Base-by-base conservation (phyloP, 2,113 vertebrate species). In the Alaudala cheleensis region DNA sequence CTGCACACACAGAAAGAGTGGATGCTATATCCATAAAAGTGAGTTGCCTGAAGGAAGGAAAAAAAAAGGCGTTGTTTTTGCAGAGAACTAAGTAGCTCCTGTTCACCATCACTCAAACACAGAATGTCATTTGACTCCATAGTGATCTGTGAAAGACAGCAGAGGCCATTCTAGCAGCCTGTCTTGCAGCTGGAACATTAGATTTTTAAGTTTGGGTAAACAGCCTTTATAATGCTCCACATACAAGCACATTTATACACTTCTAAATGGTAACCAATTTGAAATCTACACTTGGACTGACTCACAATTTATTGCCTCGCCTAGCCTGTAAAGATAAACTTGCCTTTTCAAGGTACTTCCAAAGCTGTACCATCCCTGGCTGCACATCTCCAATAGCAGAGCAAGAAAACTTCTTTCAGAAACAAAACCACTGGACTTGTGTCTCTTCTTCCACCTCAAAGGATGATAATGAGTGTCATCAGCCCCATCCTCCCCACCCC, bases 281-380 rank as follows among this genome's bases (percentile, higher is more conserved):
- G 39, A 74, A 93, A 66, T 40, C 37, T 51, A 45, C 2, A 0
- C n/a, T 70, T 45, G 22, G 21, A 77, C 53, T 80, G 90, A 89
- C 92, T 97, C 62, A 89, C 72, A 82, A 86, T 91, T 96, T 92
- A 90, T 31, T 90, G 69, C 34, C 64, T 61, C 88, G 58, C 33
- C 60, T 44, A 71, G 60, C 44, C 81, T 96, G 79, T 83, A 65
- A 87, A 81, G 81, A 90, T 14, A 93, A 94, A 73, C 53, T 67
- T 58, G 79, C 31, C 69, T 93, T 65, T 76, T 64, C 42, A 57
- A 31, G 50, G 85, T n/a, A 45, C 18, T 51, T 86, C 31, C 0
- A 88, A 60, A 66, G 21, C 24, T 44, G 69, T 29, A 67, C 39
- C 18, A 78, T 49, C 51, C 24, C 33, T 11, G 8, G 44, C 57